A percentile compares a stretch with the other conserved stretches of the same genome.
Conservation (phyloP, 2,113 vertebrate species). For the Damaliscus lunatus region DNA sequence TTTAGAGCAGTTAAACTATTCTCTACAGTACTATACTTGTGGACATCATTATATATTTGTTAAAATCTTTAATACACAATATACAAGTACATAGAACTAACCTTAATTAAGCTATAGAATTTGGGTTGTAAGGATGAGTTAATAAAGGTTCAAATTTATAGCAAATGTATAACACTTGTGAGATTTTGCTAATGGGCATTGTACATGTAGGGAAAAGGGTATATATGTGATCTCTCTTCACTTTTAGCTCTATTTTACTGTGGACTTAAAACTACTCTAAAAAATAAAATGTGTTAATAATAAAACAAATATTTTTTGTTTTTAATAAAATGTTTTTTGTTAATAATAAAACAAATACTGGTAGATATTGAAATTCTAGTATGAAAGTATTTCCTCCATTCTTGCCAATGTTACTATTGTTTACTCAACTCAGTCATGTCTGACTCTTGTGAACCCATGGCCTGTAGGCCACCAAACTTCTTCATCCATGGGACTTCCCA, state of each 20-base stretch:
- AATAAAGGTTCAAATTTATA: not conserved
- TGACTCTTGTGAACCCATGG: not conserved
- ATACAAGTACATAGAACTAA: not conserved
- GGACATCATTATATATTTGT: not conserved
- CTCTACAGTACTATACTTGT: not conserved
- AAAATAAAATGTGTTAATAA: not conserved
- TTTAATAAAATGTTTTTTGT: not conserved
- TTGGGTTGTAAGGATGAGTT: not conserved
- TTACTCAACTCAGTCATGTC: not conserved
- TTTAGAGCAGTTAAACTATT: not conserved
- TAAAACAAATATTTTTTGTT: not conserved
- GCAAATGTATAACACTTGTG: not conserved
- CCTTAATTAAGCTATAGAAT: not conserved
- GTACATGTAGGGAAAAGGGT: not conserved
- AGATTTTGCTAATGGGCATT: not conserved
- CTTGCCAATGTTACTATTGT: not conserved
- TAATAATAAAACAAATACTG: not conserved
- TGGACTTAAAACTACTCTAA: not conserved
- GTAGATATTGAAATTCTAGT: not conserved
- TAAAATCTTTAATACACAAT: not conserved
- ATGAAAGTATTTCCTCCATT: not conserved
- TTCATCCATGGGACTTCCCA: not conserved
- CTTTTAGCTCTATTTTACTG: not conserved
- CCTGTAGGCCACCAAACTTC: not conserved
- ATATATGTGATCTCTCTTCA: not conserved